Evolutionary conservation across 2,113 vertebrate species (phyloP), one percentile per base, ranked within the genome.

Genomic region (Trinectes maculatus): DNA sequence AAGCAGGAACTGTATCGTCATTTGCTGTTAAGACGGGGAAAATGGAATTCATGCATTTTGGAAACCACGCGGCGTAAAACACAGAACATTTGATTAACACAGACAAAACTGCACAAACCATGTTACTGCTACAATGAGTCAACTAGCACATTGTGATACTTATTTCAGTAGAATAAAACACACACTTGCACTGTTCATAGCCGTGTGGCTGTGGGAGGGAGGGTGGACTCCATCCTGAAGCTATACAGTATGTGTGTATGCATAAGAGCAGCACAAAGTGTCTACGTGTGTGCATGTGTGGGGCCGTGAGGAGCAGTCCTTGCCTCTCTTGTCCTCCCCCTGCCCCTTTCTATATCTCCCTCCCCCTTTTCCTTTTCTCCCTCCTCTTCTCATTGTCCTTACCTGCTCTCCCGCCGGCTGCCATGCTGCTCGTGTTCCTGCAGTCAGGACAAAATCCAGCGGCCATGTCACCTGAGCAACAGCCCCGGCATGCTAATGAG

Each of bases 381-480:
- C 34, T 18, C 47, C 34, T 46, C 25, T 21, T 75, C 57, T 71
- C 55, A 26, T 83, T 79, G 80, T 87, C 75, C 89, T 91, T 87
- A 89, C 89, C 86, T 86, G 85, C 83, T 77, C 43, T 78, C 64
- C 84, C 5, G 13, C 44, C 70, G 75, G 24, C 56, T 19, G 7
- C 74, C 64, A 3, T 11, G 21, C 68, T 26, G 77, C 75, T 47
- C 71, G 72, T 70, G 73, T 65, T 83, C 71, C 65, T 55, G 75
- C 79, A 40, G 74, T 67, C 39, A 24, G 55, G 74, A 74, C 69
- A 9, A 3, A 49, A 74, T 77, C 82, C 77, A 79, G 82, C 28
- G 21, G 71, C 80, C 63, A 11, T 74, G 77, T 85, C 85, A 84
- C 79, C 89, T 81, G 82, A 78, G 79, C 71, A 69, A 77, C 86